phyloP scores from a whole-genome alignment of 2,113 vertebrate species.

The Grantiella picta region DNA sequence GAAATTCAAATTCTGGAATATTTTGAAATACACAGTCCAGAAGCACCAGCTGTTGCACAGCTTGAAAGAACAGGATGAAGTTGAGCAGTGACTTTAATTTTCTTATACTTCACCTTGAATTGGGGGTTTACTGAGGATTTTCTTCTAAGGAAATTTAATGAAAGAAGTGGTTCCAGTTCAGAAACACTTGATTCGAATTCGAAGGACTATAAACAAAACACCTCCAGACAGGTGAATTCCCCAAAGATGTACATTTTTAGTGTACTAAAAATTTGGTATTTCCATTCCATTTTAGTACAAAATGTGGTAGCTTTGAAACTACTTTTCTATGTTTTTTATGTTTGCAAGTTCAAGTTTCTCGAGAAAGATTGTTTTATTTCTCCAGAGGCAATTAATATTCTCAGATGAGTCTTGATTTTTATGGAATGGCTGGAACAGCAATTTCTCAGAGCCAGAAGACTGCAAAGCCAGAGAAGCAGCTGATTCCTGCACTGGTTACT shows the following conservation, averaged over 20 bases:
- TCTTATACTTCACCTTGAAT: background rate
- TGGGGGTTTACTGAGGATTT: background rate
- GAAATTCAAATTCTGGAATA: background rate
- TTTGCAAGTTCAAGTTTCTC: background rate
- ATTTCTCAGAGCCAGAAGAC: background rate
- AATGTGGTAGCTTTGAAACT: background rate
- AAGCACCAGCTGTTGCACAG: background rate
- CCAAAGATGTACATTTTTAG: background rate
- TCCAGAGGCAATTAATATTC: background rate
- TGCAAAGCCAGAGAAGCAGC: background rate
- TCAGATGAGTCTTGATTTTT: background rate
- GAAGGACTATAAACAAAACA: background rate
- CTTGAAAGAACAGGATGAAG: background rate
- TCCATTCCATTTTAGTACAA: background rate
- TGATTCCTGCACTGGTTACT: background rate
- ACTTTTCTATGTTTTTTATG: background rate
- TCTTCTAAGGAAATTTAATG: background rate
- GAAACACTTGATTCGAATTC: background rate
- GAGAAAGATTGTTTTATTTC: background rate
- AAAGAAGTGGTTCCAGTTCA: background rate
- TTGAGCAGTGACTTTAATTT: background rate
- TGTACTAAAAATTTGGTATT: background rate
- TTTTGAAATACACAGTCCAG: background rate
- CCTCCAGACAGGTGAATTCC: background rate
- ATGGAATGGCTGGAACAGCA: background rate